A percentile compares a stretch with the other conserved stretches of the same genome.
phyloP scores from a whole-genome alignment of 2,113 vertebrate species.

The Pygathrix nemaeus region DNA sequence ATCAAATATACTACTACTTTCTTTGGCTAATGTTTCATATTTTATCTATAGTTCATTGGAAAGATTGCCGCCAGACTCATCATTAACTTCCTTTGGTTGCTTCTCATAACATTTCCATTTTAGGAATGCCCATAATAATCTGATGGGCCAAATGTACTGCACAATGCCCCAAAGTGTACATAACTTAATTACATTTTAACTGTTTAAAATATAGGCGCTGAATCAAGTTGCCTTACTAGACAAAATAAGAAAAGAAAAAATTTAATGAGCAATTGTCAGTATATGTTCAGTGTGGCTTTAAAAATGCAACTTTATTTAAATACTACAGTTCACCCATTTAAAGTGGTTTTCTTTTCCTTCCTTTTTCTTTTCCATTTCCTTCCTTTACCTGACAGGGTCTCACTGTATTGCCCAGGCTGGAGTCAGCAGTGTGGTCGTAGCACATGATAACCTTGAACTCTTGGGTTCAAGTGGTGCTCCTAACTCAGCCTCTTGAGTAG shows the following conservation, averaged over 20 bases:
- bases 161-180: background rate
- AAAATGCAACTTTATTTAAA: background rate
- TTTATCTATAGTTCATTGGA: slow-evolving; percentile 43
- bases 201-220: slow-evolving; percentile 16
- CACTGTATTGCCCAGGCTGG: no score
- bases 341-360: background rate
- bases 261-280: background rate
- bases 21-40: slow-evolving; percentile 41
- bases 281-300: background rate
- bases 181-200: slow-evolving; percentile 52
- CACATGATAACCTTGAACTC: no score
- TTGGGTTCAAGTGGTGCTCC: no score
- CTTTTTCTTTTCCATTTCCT: no score
- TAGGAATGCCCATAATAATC: slow-evolving; percentile 47
- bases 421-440: no score
- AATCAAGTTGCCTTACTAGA: slow-evolving; percentile 21
- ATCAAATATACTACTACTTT: slow-evolving; percentile 53
- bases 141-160: slow-evolving; percentile 26
- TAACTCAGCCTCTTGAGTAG: no score
- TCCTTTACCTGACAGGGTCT: no score
- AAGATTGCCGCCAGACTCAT: slow-evolving; percentile 36
- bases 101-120: slow-evolving; percentile 57
- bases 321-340: background rate
- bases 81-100: slow-evolving; percentile 52
- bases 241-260: slow-evolving; percentile 32